Percentiles rank a stretch among this genome's conserved stretches.
These are phyloP conservation scores for Caenorhabditis sp. DNA, from an alignment of 2,888 invertebrate genomes.

Conservation along the genomic window DNA sequence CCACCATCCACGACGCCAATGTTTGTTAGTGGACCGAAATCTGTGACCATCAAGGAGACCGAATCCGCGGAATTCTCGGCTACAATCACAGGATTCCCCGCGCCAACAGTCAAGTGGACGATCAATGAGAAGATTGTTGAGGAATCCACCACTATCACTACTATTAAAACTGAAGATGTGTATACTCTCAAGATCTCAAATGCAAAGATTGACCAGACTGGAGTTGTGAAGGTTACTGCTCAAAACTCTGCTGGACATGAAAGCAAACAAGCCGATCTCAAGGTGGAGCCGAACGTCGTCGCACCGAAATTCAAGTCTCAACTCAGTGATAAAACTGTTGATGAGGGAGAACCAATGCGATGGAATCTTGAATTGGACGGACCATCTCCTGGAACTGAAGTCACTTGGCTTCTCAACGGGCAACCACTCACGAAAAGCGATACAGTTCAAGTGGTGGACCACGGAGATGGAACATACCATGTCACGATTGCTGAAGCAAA, in stretches of 20 bases:
- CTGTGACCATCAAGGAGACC: slow-evolving; percentile 72
- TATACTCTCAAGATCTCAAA: slow-evolving; percentile 73
- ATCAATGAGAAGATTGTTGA: slow-evolving; percentile 75
- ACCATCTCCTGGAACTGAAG: slow-evolving; percentile 69
- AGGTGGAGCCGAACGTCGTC: slow-evolving; percentile 85
- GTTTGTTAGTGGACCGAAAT: slow-evolving; percentile 70
- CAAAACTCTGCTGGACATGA: slow-evolving; percentile 77
- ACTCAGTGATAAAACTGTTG: slow-evolving; percentile 90
- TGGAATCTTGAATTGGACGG: slow-evolving; percentile 73
- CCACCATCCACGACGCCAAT: slow-evolving; percentile 66
- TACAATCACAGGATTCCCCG: slow-evolving; percentile 76
- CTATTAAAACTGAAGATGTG: slow-evolving; percentile 62
- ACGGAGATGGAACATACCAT: slow-evolving; percentile 84
- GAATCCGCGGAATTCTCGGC: slow-evolving; percentile 73
- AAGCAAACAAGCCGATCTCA: slow-evolving; percentile 80
- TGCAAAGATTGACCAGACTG: slow-evolving; percentile 69
- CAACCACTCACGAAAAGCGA: slow-evolving; percentile 69
- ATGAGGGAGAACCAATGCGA: slow-evolving; percentile 87
- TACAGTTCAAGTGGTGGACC: slow-evolving; percentile 69
- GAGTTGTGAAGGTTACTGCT: slow-evolving; percentile 75
- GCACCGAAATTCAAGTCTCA: slow-evolving; percentile 91
- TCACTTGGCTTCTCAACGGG: slow-evolving; percentile 78
- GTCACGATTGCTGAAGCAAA: slow-evolving; percentile 87
- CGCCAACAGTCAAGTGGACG: slow-evolving; percentile 83
- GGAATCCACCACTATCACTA: slow-evolving; percentile 57